phyloP scores from a whole-genome alignment of 1,140 invertebrate species.

The Wasmannia auropunctata region DNA sequence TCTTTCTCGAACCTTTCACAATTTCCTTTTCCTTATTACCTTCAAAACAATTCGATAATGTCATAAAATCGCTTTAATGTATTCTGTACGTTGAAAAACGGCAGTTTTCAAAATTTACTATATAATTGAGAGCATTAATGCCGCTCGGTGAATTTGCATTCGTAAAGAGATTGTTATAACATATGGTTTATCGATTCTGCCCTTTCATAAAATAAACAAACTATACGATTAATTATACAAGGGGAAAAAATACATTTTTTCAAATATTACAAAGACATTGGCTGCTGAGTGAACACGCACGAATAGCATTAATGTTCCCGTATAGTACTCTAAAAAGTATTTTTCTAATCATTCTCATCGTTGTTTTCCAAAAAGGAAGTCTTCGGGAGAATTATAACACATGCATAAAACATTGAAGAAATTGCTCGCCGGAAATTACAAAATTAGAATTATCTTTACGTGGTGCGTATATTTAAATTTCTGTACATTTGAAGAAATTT shows the following conservation, averaged over 20 bases:
- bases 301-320: neutral
- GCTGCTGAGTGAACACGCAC: neutral
- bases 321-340: neutral
- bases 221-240: neutral
- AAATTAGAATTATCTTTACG: neutral
- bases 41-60: neutral
- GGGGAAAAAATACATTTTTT: neutral
- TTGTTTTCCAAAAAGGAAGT: neutral
- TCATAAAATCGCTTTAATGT: constrained; percentile 11
- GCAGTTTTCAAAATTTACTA: constrained; percentile 27
- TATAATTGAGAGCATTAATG: neutral
- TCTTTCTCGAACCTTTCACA: neutral
- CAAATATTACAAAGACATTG: neutral
- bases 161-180: neutral
- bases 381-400: neutral
- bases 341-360: constrained; percentile 3
- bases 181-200: neutral
- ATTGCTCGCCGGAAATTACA: neutral
- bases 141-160: neutral
- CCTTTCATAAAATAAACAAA: neutral
- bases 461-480: neutral
- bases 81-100: neutral
- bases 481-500: neutral
- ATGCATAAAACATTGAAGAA: neutral
- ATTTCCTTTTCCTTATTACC: constrained; percentile 60